Evolutionary conservation across 2,113 vertebrate species (phyloP), one percentile per base, ranked within the genome.

Genomic region (Struthio camelus): DNA sequence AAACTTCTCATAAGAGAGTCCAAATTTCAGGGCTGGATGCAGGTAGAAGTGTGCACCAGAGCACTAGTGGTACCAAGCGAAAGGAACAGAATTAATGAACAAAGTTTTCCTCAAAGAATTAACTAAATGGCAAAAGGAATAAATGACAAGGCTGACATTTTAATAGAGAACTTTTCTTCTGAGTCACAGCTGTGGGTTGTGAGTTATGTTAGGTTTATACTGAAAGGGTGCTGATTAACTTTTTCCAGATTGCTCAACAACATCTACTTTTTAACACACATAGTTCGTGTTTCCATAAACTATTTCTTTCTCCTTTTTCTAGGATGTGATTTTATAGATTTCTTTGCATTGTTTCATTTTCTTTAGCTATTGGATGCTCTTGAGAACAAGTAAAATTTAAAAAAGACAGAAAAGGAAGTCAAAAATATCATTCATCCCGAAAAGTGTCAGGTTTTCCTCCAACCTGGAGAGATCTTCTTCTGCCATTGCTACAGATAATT

Each of bases 111-210:
- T 82, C 59, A 30, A 91, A 79, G 40, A 85, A 85, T 89, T 91
- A 91, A 90, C 75, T 77, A 93, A 97, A 94, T 87, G 73, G 75
- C 71, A 89, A 85, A 87, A 67, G 38, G 46, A 96, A 42, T 92
- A 94, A 95, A 91, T 80, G 58, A 81, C 84, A 92, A 92, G 62
- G 58, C 77, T 94, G 95, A 92, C 89, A 96, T 97, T 97, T 96
- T 95, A 95, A 95, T 65, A 88, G 56, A 76, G 89, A 93, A 76
- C 61, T 83, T 85, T 77, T 36, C 78, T 82, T 95, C 78, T 93
- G 91, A 93, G 77, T 95, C 94, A 96, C 81, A 96, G 87, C 67
- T 96, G 91, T 86, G 85, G 87, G 71, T 53, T 96, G 73, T 85
- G 66, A 91, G 80, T 70, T 93, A 50, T 82, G 30, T 69, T 73